phyloP scores from a whole-genome alignment of 1,140 invertebrate genomes.

The Tetramorium alpestre region DNA sequence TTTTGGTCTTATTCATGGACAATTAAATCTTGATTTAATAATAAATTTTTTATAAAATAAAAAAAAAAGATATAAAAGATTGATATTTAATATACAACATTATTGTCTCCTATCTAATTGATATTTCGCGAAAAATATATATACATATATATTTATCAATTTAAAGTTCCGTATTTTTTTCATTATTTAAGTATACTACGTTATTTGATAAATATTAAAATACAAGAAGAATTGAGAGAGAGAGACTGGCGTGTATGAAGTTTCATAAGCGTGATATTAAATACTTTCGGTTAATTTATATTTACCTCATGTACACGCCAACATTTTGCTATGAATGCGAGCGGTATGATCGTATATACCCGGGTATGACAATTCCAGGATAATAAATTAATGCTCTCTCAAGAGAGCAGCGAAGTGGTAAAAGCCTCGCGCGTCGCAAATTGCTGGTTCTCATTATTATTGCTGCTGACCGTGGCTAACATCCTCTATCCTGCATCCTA shows the following conservation, averaged over 20 bases:
- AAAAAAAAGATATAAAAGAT: neutral
- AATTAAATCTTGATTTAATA: neutral
- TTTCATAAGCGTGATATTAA: neutral
- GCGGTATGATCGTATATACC: neutral
- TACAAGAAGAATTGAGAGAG: neutral
- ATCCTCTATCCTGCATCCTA: constrained; percentile 28
- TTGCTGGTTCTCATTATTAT: constrained; percentile 72
- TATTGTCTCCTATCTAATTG: neutral
- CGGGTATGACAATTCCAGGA: neutral
- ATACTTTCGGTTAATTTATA: constrained; percentile 19
- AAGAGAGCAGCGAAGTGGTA: constrained; percentile 59
- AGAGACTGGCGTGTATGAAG: neutral
- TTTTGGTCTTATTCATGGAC: neutral
- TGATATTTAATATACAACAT: neutral
- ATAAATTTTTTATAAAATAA: neutral
- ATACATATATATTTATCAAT: neutral
- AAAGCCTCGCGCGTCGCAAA: constrained; percentile 65
- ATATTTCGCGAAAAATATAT: neutral
- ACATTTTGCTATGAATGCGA: constrained; percentile 14
- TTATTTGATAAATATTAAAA: neutral
- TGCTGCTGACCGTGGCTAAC: constrained; percentile 15
- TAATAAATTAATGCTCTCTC: constrained; percentile 58
- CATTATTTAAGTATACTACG: neutral
- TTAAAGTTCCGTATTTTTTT: neutral
- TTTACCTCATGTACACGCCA: neutral